Evolutionary conservation across 2,113 vertebrate species (phyloP).

Genomic region (Syngnathus typhle): DNA sequence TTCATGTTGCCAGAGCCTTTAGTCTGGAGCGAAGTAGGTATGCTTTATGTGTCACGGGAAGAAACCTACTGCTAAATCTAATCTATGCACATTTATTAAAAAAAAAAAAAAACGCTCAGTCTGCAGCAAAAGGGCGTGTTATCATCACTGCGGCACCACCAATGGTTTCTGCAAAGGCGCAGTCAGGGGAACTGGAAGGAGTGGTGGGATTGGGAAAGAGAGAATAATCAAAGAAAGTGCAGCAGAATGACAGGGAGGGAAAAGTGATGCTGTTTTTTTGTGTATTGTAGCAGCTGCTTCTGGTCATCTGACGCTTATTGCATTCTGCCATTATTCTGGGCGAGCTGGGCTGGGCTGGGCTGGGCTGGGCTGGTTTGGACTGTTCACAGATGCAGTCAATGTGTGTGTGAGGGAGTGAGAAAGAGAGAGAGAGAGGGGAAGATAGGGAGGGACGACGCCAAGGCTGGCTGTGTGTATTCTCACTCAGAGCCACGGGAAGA

Average conservation of each 20-base stretch:
- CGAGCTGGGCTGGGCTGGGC: neutral
- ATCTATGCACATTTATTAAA: neutral
- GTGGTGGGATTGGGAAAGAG: constrained; percentile 22
- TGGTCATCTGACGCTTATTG: constrained; percentile 89
- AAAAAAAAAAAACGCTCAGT: constrained; percentile 23
- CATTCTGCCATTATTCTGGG: constrained; percentile 81
- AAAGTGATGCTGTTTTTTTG: constrained; percentile 18
- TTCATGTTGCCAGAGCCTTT: constrained; percentile 23
- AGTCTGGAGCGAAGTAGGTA: constrained; percentile 18
- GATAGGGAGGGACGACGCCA: constrained; percentile 59
- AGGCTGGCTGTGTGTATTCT: constrained; percentile 84
- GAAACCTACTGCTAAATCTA: constrained; percentile 1
- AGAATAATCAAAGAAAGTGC: constrained; percentile 23
- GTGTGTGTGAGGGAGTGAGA: constrained; percentile 63
- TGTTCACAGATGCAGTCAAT: constrained; percentile 87
- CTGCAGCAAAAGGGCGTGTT: constrained; percentile 23
- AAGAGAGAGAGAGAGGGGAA: constrained; percentile 39
- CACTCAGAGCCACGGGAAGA: constrained; percentile 47
- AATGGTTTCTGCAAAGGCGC: constrained; percentile 21
- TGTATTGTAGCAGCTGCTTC: constrained; percentile 55
- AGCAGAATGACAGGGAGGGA: constrained; percentile 38
- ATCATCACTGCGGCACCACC: constrained; percentile 3
- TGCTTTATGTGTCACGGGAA: constrained; percentile 18
- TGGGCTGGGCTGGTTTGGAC: constrained; percentile 60
- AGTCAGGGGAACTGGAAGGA: constrained; percentile 27